Conservation (phyloP, 2,888 invertebrate species). For the Leucophenga maculata region DNA sequence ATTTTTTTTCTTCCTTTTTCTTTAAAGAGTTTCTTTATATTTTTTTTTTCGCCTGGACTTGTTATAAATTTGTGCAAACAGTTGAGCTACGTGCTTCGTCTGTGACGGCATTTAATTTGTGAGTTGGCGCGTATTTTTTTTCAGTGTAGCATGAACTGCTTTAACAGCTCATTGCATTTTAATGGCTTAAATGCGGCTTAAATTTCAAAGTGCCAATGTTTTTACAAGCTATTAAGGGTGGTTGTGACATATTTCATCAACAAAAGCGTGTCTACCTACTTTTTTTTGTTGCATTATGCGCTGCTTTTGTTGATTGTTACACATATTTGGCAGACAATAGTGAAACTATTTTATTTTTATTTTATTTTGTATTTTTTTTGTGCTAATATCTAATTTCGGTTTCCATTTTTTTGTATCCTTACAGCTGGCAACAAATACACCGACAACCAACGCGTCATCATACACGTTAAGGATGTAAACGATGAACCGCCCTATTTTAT, state of each 20-base stretch:
- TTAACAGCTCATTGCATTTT: conserved; percentile 62
- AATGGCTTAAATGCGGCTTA: conserved; percentile 41
- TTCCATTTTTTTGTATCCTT: conserved; percentile 40
- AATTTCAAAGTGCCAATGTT: conserved; percentile 44
- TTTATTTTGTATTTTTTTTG: no score
- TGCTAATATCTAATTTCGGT: conserved; percentile 3
- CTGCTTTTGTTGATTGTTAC: conserved; percentile 8
- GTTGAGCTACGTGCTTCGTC: background rate
- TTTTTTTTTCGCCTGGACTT: conserved; percentile 3
- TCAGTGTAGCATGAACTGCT: conserved; percentile 37
- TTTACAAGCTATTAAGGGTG: background rate
- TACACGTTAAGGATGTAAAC: conserved; percentile 95
- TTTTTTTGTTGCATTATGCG: conserved; percentile 14
- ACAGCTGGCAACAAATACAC: conserved; percentile 78
- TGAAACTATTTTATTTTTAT: conserved; percentile 36
- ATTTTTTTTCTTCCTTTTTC: conserved; percentile 29
- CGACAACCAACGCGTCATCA: conserved; percentile 95
- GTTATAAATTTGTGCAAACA: background rate
- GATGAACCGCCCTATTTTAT: conserved; percentile 97
- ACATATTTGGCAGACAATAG: conserved; percentile 43
- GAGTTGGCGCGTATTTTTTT: background rate
- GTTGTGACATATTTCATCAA: conserved; percentile 9
- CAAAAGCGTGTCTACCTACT: conserved; percentile 1
- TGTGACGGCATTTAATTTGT: background rate
- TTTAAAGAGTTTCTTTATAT: conserved; percentile 19